These are phyloP conservation scores for Alosa sapidissima DNA, from an alignment of 2,797 vertebrate species.

Conservation along the genomic window DNA sequence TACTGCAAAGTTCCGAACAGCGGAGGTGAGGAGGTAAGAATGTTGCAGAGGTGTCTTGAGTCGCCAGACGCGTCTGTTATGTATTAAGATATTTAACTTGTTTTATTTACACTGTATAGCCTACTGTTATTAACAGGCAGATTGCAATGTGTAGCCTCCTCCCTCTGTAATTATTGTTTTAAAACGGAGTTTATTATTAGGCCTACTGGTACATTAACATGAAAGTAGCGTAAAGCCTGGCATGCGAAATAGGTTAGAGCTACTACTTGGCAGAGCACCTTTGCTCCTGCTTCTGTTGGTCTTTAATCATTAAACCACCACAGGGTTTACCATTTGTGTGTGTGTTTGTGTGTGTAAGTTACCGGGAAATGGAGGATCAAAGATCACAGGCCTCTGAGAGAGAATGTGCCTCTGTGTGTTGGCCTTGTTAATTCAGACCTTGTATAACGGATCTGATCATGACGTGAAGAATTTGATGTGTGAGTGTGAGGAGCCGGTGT, in stretches of 20 bases:
- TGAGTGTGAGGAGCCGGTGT: neutral
- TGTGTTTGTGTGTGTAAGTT: neutral
- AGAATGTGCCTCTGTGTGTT: neutral
- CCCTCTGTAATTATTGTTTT: neutral
- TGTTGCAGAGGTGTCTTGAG: neutral
- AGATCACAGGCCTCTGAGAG: neutral
- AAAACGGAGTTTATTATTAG: neutral
- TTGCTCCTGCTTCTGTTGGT: neutral
- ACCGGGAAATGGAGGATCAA: neutral
- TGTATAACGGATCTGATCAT: neutral
- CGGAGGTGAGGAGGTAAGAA: conserved; percentile 85
- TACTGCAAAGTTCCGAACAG: conserved; percentile 94
- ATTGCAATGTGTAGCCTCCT: too few relatives aligned
- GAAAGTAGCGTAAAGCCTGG: neutral
- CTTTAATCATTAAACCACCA: conserved; percentile 4
- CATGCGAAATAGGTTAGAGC: neutral
- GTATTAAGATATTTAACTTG: too few relatives aligned
- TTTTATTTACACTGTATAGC: too few relatives aligned
- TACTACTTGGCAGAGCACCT: neutral
- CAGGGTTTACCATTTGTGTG: neutral
- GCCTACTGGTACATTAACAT: too few relatives aligned
- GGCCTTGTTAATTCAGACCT: conserved; percentile 1
- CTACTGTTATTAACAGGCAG: too few relatives aligned
- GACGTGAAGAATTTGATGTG: neutral
- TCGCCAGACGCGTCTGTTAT: neutral